These are phyloP conservation scores for Penaeus chinensis DNA, from an alignment of 1,140 invertebrate genomes.

Conservation along the genomic window DNA sequence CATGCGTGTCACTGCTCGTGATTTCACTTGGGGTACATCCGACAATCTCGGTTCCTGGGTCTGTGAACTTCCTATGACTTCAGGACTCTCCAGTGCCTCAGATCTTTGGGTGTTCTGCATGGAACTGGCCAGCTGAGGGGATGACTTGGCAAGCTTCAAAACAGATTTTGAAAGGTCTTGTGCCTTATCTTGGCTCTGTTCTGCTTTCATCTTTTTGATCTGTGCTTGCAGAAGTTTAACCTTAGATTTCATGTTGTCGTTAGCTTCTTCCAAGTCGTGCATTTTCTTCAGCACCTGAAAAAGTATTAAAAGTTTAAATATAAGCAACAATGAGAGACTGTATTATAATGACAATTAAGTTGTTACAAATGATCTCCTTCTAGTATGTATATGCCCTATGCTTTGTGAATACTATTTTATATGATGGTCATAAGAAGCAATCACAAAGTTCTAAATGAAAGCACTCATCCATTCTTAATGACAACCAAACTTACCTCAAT, in stretches of 20 bases:
- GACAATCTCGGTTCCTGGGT: neutral
- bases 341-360: too few species aligned
- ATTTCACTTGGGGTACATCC: neutral
- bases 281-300: constrained; percentile 35
- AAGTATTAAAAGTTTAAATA: neutral
- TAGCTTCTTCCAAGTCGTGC: constrained; percentile 24
- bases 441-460: neutral
- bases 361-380: neutral
- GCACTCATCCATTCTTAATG: too few species aligned
- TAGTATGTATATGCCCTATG: neutral
- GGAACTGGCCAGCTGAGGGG: too few species aligned
- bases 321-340: neutral
- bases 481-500: constrained; percentile 15
- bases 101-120: neutral
- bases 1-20: too few species aligned
- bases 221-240: constrained; percentile 9
- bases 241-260: constrained; percentile 27
- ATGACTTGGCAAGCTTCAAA: too few species aligned
- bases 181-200: neutral
- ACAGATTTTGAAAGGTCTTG: too few species aligned
- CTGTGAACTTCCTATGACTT: constrained; percentile 3
- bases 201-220: constrained; percentile 21
- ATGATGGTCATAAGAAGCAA: neutral
- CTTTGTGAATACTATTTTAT: neutral
- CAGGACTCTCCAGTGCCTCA: neutral